Evolutionary conservation across 2,113 vertebrate genomes (phyloP).

Genomic region (Ctenomys sociabilis): DNA sequence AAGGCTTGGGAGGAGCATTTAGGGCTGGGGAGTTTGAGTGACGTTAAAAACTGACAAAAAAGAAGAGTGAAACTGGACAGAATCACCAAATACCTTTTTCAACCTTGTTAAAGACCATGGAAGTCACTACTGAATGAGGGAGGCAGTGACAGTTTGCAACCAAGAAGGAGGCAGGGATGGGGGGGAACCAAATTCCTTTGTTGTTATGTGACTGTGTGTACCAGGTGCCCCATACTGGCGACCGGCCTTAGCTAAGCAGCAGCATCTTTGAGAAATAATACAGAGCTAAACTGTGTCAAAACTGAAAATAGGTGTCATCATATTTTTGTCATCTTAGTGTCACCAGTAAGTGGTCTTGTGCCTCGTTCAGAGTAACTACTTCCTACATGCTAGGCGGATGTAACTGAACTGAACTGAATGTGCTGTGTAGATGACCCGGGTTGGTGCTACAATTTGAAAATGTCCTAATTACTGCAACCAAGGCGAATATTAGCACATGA

Average conservation of each 20-base stretch:
- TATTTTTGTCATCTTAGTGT: neutral
- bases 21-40: neutral
- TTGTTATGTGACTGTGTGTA: constrained; percentile 52
- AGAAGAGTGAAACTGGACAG: neutral
- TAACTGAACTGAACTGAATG: neutral
- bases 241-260: neutral
- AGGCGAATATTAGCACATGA: neutral
- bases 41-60: neutral
- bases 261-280: constrained; percentile 12
- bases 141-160: constrained; percentile 69
- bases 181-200: constrained; percentile 68
- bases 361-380: neutral
- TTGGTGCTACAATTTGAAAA: neutral
- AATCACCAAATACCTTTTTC: constrained; percentile 58
- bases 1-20: neutral
- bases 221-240: constrained; percentile 9
- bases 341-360: neutral
- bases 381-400: neutral
- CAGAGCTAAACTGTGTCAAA: neutral
- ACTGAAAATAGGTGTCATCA: neutral
- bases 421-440: neutral
- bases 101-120: constrained; percentile 38
- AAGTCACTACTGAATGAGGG: constrained; percentile 69
- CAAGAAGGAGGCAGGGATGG: neutral
- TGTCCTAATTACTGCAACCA: neutral